A percentile compares a stretch with the other conserved stretches of the same genome.
Conservation (phyloP, 2,888 invertebrate genomes). For the Netelia virgata region DNA sequence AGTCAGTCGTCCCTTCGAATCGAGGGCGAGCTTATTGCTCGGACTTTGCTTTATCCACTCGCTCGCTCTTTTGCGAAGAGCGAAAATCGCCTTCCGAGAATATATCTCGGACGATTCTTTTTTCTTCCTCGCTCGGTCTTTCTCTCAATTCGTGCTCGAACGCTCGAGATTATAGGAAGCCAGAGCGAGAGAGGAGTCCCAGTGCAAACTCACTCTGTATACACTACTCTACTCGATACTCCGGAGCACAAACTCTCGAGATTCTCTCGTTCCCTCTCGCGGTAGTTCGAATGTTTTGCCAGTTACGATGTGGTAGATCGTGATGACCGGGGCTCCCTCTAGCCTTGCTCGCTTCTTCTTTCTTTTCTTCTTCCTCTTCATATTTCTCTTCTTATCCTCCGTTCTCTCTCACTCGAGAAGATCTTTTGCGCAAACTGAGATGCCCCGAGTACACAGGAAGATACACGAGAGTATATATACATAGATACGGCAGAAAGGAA, state of each 20-base stretch:
- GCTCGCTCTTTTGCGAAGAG: conserved; percentile 59
- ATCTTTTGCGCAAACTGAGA: conserved; percentile 37
- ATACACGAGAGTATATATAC: conserved; percentile 18
- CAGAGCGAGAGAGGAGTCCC: conserved; percentile 38
- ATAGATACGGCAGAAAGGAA: conserved; percentile 9
- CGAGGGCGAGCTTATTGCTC: conserved; percentile 6
- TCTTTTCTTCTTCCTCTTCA: conserved; percentile 12
- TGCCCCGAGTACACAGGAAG: conserved; percentile 46
- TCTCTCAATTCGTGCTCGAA: conserved; percentile 40
- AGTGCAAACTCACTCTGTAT: conserved; percentile 34
- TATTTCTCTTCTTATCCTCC: conserved; percentile 29
- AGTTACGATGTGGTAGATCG: conserved; percentile 65
- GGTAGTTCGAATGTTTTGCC: conserved; percentile 59
- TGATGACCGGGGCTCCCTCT: conserved; percentile 49
- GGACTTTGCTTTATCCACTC: background rate
- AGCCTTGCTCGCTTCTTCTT: conserved; percentile 30
- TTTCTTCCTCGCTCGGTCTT: conserved; percentile 4
- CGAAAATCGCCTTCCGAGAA: conserved; percentile 81
- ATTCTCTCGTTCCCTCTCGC: conserved; percentile 32
- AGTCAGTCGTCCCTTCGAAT: too few relatives aligned
- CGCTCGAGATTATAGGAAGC: conserved; percentile 77
- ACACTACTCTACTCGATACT: conserved; percentile 53
- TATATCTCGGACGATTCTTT: conserved; percentile 47
- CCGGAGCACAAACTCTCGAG: conserved; percentile 41
- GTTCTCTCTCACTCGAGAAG: conserved; percentile 32